Evolutionary conservation across 2,888 invertebrate genomes (phyloP), one percentile per base, ranked within the genome.

Genomic region (Sepiola atlantica): DNA sequence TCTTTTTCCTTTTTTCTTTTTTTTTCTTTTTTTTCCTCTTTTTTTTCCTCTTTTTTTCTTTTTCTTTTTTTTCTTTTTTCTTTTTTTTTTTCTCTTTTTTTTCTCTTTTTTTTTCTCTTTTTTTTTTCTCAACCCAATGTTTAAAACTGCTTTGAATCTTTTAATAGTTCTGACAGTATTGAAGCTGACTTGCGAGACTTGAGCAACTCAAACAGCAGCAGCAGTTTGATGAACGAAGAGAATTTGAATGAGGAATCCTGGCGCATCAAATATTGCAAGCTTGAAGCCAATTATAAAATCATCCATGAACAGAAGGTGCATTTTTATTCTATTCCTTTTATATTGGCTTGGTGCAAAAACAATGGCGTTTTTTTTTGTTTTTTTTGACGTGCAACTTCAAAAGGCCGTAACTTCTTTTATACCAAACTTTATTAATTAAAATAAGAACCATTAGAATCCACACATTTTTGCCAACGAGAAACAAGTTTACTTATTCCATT

Each of bases 281-380:
- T 96, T n/a, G 96, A 96, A 94, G 95, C 95, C 77, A 96, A 96
- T 93, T 96, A 95, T 94, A 95, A 95, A 91, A 95, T 94, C 21
- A 95, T 95, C 35, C 95, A 95, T 94, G 96, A 96, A 94, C 96
- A 96, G 94, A 96, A 96, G 96, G 96, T 96, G 92, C 54, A 55
- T 32, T 32, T 77, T 61, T 61, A 10, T 77, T 77, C 32, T 21
- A 1, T 32, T 77, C 18, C 0, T 77, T 77, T 61, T 0, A 28
- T 8, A n/a, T n/a, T n/a, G n/a, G n/a, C n/a, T n/a, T n/a, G n/a
- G n/a, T n/a, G n/a, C n/a, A n/a, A n/a, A n/a, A n/a, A n/a, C n/a
- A n/a, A n/a, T n/a, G n/a, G n/a, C n/a, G n/a, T n/a, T n/a, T 57
- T 57, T 18, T 10, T 35, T 91, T 91, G 8, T 35, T 32, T 91